A percentile compares a stretch with the other conserved stretches of the same genome.
These are phyloP conservation scores for Nyleta sp. DNA, from an alignment of 2,888 invertebrate species.

Conservation along the genomic window DNA sequence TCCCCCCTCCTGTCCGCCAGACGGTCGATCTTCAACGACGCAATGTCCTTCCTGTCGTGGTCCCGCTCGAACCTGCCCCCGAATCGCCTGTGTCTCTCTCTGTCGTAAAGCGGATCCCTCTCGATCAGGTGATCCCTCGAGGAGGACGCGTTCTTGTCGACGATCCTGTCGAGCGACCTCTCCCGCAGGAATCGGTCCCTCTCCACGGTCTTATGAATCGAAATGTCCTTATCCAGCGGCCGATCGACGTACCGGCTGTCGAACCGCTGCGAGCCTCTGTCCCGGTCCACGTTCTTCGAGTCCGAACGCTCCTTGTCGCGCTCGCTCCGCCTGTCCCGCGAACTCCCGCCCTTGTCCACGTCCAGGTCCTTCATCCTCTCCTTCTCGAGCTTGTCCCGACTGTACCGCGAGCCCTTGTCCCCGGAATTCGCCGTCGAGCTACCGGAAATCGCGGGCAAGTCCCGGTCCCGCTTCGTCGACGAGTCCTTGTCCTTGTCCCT, in stretches of 20 bases:
- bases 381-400: conserved; percentile 62
- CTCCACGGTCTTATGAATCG: conserved; percentile 78
- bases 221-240: conserved; percentile 73
- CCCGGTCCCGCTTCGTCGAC: conserved; percentile 78
- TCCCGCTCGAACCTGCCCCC: conserved; percentile 71
- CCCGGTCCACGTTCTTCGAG: conserved; percentile 68
- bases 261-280: conserved; percentile 70
- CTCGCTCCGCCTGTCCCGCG: conserved; percentile 74
- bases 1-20: conserved; percentile 76
- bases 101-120: conserved; percentile 72
- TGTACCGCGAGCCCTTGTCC: conserved; percentile 64
- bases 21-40: conserved; percentile 74
- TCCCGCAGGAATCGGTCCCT: conserved; percentile 84
- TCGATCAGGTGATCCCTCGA: conserved; percentile 75
- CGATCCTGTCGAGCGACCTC: conserved; percentile 81
- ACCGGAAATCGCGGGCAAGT: conserved; percentile 84
- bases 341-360: conserved; percentile 70
- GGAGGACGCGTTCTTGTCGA: conserved; percentile 78
- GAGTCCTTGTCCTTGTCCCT: conserved; percentile 83
- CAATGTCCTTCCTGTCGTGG: conserved; percentile 74
- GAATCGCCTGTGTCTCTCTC: conserved; percentile 73
- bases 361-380: conserved; percentile 70
- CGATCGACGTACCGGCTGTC: conserved; percentile 75
- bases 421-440: conserved; percentile 67
- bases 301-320: conserved; percentile 74